Evolutionary conservation across 1,140 invertebrate species (phyloP).

Genomic region (Danaus melanippus): DNA sequence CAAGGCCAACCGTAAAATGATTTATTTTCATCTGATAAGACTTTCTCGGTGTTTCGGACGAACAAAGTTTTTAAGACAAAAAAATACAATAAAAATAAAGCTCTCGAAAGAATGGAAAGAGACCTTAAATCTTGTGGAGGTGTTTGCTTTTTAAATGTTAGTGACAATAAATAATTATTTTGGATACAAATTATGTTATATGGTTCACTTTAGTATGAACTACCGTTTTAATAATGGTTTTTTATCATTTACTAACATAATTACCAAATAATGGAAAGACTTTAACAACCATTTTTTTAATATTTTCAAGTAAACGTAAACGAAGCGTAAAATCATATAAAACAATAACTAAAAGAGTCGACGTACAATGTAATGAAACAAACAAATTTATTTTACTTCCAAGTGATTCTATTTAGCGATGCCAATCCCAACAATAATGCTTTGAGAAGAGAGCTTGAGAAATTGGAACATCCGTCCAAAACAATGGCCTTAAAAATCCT

Average conservation of each 20-base stretch:
- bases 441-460: background rate
- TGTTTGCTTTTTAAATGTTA: background rate
- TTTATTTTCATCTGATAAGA: conserved; percentile 23
- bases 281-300: no score
- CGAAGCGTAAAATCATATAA: no score
- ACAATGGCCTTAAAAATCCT: conserved; percentile 9
- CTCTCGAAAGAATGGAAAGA: conserved; percentile 5
- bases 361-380: no score
- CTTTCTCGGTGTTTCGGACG: conserved; percentile 9
- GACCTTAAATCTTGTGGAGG: conserved; percentile 2
- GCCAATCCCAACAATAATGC: no score
- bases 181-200: background rate
- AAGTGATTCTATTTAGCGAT: no score
- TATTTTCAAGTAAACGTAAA: no score
- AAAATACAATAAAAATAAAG: conserved; percentile 4
- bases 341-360: no score
- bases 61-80: conserved; percentile 11
- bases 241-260: no score
- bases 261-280: no score
- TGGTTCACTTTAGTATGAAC: no score
- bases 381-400: no score
- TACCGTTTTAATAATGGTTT: no score
- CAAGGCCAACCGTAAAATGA: conserved; percentile 24
- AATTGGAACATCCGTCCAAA: conserved; percentile 9
- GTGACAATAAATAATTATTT: background rate